Evolutionary conservation across 2,113 vertebrate species (phyloP).

Genomic region (Trachemys scripta): DNA sequence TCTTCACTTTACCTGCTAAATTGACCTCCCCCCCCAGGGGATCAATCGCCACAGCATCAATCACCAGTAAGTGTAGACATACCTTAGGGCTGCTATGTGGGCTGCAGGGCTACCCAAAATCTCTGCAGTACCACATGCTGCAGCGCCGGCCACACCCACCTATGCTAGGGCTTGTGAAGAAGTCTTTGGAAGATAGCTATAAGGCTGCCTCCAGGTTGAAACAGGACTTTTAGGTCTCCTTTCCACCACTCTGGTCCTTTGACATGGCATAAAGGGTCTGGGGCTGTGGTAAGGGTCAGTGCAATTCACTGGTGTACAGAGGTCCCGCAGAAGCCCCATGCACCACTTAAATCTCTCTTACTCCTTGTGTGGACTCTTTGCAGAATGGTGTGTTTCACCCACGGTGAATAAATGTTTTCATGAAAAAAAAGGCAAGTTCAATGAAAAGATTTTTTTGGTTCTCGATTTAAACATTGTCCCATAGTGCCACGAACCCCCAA

Average conservation of each 20-base stretch:
- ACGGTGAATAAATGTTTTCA: not conserved
- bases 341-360: not conserved
- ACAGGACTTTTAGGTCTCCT: not conserved
- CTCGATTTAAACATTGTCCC: not conserved
- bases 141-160: not conserved
- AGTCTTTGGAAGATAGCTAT: not conserved
- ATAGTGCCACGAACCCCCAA: not conserved
- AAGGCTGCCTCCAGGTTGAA: not conserved
- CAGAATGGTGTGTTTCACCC: not conserved
- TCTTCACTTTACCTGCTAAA: too few species aligned
- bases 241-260: not conserved
- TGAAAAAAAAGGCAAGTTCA: not conserved
- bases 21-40: too few species aligned
- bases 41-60: too few species aligned
- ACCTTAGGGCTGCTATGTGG: too few species aligned
- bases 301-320: not conserved
- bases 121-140: not conserved
- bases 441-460: not conserved
- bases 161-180: not conserved
- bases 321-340: not conserved
- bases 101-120: not conserved
- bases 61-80: too few species aligned
- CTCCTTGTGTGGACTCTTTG: not conserved
- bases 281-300: too few species aligned
- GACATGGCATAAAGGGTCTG: not conserved